Percentiles rank a stretch among this genome's conserved stretches.
These are phyloP conservation scores for Chloropsis hardwickii DNA, from an alignment of 2,113 vertebrate genomes.

Conservation along the genomic window DNA sequence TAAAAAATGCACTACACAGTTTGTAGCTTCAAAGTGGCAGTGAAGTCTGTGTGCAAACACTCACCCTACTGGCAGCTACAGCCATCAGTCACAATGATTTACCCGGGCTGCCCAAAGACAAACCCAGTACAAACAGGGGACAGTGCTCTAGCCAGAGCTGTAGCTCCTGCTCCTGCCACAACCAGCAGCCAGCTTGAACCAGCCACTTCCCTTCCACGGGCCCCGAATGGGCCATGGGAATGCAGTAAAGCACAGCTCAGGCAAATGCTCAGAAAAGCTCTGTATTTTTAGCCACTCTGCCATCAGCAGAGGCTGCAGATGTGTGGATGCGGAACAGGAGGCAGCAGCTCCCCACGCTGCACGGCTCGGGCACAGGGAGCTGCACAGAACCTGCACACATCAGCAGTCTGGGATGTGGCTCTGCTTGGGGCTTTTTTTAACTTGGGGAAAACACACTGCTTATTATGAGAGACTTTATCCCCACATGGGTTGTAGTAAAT, in stretches of 20 bases:
- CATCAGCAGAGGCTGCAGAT: neutral
- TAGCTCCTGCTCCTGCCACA: neutral
- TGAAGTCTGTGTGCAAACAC: neutral
- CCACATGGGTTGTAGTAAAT: neutral
- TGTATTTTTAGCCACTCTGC: neutral
- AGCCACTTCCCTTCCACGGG: neutral
- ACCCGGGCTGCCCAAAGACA: neutral
- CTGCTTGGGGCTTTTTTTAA: neutral
- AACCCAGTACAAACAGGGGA: neutral
- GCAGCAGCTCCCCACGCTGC: neutral
- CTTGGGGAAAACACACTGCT: neutral
- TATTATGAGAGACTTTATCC: neutral
- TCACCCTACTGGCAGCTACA: neutral
- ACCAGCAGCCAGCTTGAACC: neutral
- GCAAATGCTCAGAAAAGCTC: neutral
- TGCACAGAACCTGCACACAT: neutral
- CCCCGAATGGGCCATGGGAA: neutral
- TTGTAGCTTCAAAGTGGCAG: neutral
- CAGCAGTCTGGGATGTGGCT: neutral
- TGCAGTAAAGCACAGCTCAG: fast-evolving
- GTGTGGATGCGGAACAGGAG: neutral
- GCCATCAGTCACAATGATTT: neutral
- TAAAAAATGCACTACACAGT: neutral
- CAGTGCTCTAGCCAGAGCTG: neutral
- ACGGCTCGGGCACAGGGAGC: neutral